Evolutionary conservation across 2,888 invertebrate genomes (phyloP).

Genomic region (Caenorhabditis sp.): DNA sequence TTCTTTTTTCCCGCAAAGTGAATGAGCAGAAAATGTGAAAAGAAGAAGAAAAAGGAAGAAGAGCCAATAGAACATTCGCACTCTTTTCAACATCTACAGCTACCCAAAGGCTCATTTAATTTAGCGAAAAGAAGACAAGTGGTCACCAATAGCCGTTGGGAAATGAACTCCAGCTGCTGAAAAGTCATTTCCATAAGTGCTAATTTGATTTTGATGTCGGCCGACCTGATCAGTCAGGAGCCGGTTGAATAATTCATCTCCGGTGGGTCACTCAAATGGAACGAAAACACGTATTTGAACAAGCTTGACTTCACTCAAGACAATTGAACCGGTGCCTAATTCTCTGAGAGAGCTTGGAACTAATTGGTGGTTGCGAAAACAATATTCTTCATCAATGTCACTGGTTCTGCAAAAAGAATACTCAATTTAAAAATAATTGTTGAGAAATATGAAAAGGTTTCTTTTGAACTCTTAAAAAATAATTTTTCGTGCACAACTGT

Average conservation of each 20-base stretch:
- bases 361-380: background rate
- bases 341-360: background rate
- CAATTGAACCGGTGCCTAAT: conserved; percentile 16
- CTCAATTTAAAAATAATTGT: too few species aligned
- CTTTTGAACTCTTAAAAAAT: too few species aligned
- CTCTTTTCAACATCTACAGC: conserved; percentile 48
- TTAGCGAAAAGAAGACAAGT: conserved; percentile 25
- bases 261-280: conserved; percentile 39
- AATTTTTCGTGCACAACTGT: too few species aligned
- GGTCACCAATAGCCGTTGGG: conserved; percentile 11
- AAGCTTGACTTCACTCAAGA: conserved; percentile 43
- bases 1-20: conserved; percentile 62
- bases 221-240: conserved; percentile 38
- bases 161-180: conserved; percentile 33
- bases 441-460: too few species aligned
- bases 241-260: conserved; percentile 49
- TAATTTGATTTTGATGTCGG: conserved; percentile 47
- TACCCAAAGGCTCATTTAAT: conserved; percentile 54
- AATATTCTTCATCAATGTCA: too few species aligned
- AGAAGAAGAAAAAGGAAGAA: conserved; percentile 28
- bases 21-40: conserved; percentile 54
- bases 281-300: conserved; percentile 15
- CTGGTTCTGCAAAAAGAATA: too few species aligned
- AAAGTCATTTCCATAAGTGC: conserved; percentile 30
- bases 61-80: conserved; percentile 59